Evolutionary conservation across 2,113 vertebrate species (phyloP), one percentile per base, ranked within the genome.

Genomic region (Semicossyphus pulcher): DNA sequence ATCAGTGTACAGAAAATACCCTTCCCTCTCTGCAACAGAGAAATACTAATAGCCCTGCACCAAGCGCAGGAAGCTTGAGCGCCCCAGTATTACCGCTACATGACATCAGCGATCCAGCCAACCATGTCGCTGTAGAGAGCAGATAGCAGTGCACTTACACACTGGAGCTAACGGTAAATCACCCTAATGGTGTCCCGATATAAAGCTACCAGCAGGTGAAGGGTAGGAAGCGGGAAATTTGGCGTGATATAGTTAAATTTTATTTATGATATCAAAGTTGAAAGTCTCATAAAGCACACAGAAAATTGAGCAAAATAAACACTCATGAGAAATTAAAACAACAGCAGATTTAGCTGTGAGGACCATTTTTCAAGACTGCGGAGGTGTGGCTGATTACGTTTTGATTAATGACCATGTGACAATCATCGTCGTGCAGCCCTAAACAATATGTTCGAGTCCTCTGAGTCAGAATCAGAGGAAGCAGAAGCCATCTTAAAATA

Each of bases 131-230:
- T 71, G 76, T 26, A 48, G 71, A 77, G 52, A 57, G 58, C n/a
- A 80, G 78, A 84, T 49, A 70, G 64, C 67, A 37, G 59, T 49
- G 29, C 57, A 76, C 64, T 83, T 70, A 84, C 66, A 67, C 29
- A 69, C 59, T 41, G 36, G 31, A 63, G 58, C 29, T 37, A 77
- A 78, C 61, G 73, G 56, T 81, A 88, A 85, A 84, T 87, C 75
- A 89, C 32, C 53, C 61, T 70, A 80, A 89, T 80, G 72, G 51
- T 51, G 53, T 51, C 72, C 76, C 78, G 71, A 59, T 86, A 72
- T 75, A 64, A 88, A 79, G 85, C 75, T 49, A 72, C 85, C 72
- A 88, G 75, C 60, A 75, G 68, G 58, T 61, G 51, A 53, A 69
- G 39, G 78, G 42, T 51, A 67, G 36, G 57, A 69, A 73, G 65